Conservation (phyloP, 2,797 vertebrate genomes). For the Leuciscus waleckii region DNA sequence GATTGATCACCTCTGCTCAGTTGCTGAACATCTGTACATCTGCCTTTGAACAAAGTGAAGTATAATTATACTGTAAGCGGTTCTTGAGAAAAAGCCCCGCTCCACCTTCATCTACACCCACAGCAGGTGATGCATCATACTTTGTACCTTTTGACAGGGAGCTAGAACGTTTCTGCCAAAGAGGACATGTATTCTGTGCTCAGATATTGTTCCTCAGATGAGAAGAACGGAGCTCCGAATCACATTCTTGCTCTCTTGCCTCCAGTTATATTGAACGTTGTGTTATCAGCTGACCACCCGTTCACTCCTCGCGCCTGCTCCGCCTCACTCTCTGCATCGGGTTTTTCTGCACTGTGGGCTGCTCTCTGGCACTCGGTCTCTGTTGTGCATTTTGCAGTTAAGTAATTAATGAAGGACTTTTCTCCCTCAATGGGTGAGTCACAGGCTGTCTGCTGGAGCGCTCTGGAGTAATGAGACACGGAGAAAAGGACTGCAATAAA, state of each 20-base stretch:
- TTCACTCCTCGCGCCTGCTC: conserved; percentile 2
- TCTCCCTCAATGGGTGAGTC: conserved; percentile 62
- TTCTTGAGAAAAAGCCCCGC: conserved; percentile 7
- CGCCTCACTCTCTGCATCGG: conserved; percentile 5
- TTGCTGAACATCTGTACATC: conserved; percentile 25
- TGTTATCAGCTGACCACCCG: conserved; percentile 31
- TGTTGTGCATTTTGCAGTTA: conserved; percentile 53
- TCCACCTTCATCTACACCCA: conserved; percentile 20
- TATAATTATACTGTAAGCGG: conserved; percentile 26
- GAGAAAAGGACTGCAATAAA: conserved; percentile 38
- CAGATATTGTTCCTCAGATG: conserved; percentile 24
- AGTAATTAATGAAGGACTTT: conserved; percentile 65
- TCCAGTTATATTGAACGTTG: conserved; percentile 21
- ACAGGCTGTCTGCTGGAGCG: conserved; percentile 53
- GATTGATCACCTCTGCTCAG: conserved; percentile 19
- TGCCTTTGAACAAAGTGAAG: conserved; percentile 25
- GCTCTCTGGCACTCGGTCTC: conserved; percentile 41
- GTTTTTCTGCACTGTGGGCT: conserved; percentile 35
- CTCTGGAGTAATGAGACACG: conserved; percentile 59
- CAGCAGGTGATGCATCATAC: conserved; percentile 35
- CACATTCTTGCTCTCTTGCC: conserved; percentile 4
- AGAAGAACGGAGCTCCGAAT: conserved; percentile 9
- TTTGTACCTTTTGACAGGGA: neutral
- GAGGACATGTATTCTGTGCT: neutral
- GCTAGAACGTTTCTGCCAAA: neutral